Conservation (phyloP, 2,113 vertebrate species). For the Oreochromis niloticus region DNA sequence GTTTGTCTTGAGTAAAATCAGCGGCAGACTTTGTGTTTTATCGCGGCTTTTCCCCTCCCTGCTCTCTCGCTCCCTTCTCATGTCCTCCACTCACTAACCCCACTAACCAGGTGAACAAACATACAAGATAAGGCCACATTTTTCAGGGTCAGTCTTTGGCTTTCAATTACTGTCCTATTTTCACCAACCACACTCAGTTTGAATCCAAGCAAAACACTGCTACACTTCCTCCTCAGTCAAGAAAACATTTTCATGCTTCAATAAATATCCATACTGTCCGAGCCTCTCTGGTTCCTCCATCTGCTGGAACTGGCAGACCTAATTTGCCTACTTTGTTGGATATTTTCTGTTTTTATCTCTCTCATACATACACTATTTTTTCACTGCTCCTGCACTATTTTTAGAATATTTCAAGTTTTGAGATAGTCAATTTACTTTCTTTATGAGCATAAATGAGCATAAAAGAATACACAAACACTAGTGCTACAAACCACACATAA, state of each 20-base stretch:
- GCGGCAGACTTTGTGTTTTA: background rate
- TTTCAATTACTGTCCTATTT: constrained; percentile 53
- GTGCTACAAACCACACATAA: background rate
- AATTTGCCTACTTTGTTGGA: constrained; percentile 10
- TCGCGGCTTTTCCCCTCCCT: background rate
- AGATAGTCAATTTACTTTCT: background rate
- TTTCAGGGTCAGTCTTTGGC: constrained; percentile 55
- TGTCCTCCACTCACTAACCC: constrained; percentile 60
- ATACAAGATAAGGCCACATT: constrained; percentile 70
- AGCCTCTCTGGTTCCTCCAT: constrained; percentile 11
- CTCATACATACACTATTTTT: background rate
- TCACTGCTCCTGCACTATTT: background rate
- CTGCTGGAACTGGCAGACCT: background rate
- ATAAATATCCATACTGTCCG: constrained; percentile 26
- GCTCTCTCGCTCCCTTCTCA: background rate
- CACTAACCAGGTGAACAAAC: constrained; percentile 75
- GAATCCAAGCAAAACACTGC: constrained; percentile 56
- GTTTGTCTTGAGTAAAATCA: constrained; percentile 24
- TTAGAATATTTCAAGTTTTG: background rate
- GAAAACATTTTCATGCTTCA: constrained; percentile 51
- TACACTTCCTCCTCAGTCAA: constrained; percentile 48
- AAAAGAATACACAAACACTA: background rate
- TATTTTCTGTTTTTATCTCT: background rate
- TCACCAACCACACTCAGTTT: constrained; percentile 4
- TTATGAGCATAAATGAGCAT: background rate